phyloP scores from a whole-genome alignment of 2,797 vertebrate species.

The Petrocephalus sullivani region DNA sequence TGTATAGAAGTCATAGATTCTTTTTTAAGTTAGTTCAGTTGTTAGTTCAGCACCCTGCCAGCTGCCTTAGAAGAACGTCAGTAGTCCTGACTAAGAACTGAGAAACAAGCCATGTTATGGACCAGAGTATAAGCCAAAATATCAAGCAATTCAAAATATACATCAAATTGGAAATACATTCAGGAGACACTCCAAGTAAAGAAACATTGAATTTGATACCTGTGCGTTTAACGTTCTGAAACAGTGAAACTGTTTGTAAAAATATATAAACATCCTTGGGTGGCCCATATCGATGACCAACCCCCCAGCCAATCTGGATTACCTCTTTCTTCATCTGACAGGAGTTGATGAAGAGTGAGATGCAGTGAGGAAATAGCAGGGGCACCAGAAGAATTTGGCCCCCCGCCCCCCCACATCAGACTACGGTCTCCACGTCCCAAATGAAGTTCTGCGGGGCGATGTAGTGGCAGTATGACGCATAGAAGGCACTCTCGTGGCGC shows the following conservation, averaged over 20 bases:
- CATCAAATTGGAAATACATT: background rate
- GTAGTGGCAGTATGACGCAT: constrained; percentile 69
- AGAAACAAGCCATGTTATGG: background rate
- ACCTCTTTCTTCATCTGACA: background rate
- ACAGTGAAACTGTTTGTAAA: background rate
- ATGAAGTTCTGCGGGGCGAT: constrained; percentile 60
- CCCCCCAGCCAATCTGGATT: background rate
- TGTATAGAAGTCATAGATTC: background rate
- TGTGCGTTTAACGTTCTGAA: background rate
- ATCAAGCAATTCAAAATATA: background rate
- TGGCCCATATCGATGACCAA: background rate
- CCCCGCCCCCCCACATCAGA: constrained; percentile 45
- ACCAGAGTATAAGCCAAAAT: background rate
- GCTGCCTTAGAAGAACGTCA: background rate
- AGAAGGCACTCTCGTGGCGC: constrained; percentile 60
- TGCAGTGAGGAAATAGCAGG: background rate
- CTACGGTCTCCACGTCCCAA: constrained; percentile 66
- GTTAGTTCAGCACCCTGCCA: background rate
- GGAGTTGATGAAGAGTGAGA: background rate
- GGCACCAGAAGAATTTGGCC: background rate
- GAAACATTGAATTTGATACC: background rate
- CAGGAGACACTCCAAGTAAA: background rate
- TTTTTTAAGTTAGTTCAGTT: background rate
- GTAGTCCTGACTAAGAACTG: background rate
- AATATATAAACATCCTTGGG: background rate